phyloP scores from a whole-genome alignment of 2,797 vertebrate species.

The Chiloscyllium punctatum region DNA sequence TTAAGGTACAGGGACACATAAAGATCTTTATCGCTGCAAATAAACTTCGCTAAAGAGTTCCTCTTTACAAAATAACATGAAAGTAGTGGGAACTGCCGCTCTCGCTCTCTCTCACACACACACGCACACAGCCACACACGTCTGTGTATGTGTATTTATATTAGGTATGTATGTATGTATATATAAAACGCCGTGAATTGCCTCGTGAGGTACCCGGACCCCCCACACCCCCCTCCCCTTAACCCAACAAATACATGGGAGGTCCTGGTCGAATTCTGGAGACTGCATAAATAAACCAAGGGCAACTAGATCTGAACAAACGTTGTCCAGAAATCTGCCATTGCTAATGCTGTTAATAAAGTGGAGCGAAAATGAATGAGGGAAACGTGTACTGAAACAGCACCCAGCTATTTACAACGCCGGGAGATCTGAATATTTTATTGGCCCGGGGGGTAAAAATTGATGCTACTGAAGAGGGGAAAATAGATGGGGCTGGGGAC shows the following conservation, averaged over 20 bases:
- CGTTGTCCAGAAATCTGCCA: conserved; percentile 70
- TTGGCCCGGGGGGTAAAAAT: neutral
- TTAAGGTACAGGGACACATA: neutral
- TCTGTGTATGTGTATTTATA: conserved; percentile 43
- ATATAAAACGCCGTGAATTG: conserved; percentile 57
- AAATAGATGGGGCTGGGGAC: neutral
- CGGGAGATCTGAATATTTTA: conserved; percentile 8
- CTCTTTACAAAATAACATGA: neutral
- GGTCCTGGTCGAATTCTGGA: conserved; percentile 70
- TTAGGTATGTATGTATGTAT: conserved; percentile 44
- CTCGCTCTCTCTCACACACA: conserved; percentile 4
- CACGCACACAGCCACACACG: conserved; percentile 32
- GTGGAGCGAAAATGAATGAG: conserved; percentile 40
- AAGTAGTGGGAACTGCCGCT: conserved; percentile 22
- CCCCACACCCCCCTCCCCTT: conserved; percentile 46
- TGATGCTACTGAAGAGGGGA: neutral
- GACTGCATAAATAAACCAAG: conserved; percentile 74
- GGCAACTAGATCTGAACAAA: conserved; percentile 63
- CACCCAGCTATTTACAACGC: neutral
- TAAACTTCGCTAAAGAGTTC: neutral
- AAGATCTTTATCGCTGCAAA: neutral
- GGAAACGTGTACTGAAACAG: neutral
- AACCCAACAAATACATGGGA: conserved; percentile 80
- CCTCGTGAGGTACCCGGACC: conserved; percentile 66
- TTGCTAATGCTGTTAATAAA: conserved; percentile 60